Evolutionary conservation across 64 coral and sea anemone genomes (phyloP), one percentile per base, ranked within the genome.

Genomic region (Stichodactyla mertensii): DNA sequence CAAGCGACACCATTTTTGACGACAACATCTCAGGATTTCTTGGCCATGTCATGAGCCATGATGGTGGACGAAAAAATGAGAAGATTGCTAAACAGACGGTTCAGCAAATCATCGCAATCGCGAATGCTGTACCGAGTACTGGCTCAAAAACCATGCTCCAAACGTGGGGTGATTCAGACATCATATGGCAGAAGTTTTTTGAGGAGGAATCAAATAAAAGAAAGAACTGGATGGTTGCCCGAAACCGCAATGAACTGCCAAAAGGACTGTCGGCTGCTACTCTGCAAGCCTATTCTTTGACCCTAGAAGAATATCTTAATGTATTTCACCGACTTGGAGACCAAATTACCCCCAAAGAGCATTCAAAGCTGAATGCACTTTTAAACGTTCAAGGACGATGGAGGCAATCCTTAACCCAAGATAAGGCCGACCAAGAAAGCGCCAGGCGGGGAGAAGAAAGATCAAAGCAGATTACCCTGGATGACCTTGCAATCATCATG

Each of bases 71-170:
- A 52, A 80, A 80, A 80, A 52, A 80, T 80, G 52, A 16, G 20
- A 80, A 80, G 52, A 54, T 80, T 52, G 78, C 78, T 54, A 80
- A 51, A 2, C 78, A 80, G 52, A 80, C 52, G 18, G 10, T 52
- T 51, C 31, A 54, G 23, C 78, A 80, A 80, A 54, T 80, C 31
- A 80, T 7, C 4, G n/a, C 78, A 54, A 80, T 80, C 11, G 78
- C 78, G 31, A 6, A 80, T 80, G 78, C 78, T 16, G 78, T 80
- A 51, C 1, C 52, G 28, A 1, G 55, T 57, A 57, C 78, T 14
- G 78, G 78, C 78, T n/a, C 78, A 10, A 80, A 80, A 80, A 80
- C 78, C 31, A 80, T 80, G 78, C 78, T 80, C 28, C 28, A 54
- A 80, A 54, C 52, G 4, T 80, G 78, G 78, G 78, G 78, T 80